Base-by-base conservation (phyloP, 1,140 invertebrate species). In the Lamellibrachia luymesi region DNA sequence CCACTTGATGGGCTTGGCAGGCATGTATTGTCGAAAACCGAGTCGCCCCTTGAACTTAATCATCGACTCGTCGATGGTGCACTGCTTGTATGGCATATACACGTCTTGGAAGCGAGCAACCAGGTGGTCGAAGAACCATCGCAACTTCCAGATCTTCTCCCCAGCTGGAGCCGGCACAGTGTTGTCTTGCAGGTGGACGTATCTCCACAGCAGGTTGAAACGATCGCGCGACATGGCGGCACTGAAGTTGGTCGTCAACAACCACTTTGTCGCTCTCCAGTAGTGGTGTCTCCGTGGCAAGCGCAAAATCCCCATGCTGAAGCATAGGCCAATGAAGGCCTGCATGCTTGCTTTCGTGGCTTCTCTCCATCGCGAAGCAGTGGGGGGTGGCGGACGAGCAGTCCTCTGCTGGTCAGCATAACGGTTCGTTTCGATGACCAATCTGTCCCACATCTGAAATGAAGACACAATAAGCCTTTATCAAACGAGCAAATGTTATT, bases 381-480 rank as follows among this genome's bases (percentile, higher is more conserved):
- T 22, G 0, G 80, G 80, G n/a, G 80, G n/a, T 17, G 80, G 17
- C 17, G 80, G n/a, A 22, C 17, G 17, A 17, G 17, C n/a, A 17
- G 17, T n/a, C 80, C 1, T 90, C n/a, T 17, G 17, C 38, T 90
- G 80, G 17, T 17, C n/a, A 90, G 80, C 80, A 90, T 90, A 90
- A 38, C 38, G 38, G 38, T 38, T 38, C 38, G 38, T 38, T 38
- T 38, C 38, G 38, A 38, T 38, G 38, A 90, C n/a, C 80, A 90
- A 90, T n/a, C n/a, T 90, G 80, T 90, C 80, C 80, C 80, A 90
- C 80, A 90, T 90, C 80, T 90, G 80, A 90, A 90, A n/a, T n/a
- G n/a, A 38, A 38, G 38, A 22, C 17, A 90, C 80, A 90, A 38
- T 38, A 38, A 38, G 38, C 38, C 17, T n/a, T 38, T 38, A 38